Percentiles rank a stretch among this genome's conserved stretches.
Evolutionary conservation across 2,797 vertebrate species (phyloP).

Genomic region (Discoglossus pictus): DNA sequence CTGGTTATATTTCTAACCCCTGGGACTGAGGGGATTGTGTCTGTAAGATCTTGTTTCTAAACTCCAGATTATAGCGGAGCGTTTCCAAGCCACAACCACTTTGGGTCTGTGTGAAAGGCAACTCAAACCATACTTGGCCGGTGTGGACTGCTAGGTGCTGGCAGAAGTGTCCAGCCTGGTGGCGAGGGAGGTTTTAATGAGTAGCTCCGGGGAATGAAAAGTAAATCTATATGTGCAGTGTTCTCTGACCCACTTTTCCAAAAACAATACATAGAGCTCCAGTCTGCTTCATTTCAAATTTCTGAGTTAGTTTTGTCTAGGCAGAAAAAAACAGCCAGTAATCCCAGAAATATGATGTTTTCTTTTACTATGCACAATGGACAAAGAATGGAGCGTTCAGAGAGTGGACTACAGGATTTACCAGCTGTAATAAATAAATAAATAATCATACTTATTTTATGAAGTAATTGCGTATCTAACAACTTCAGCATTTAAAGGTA

Average conservation of each 20-base stretch:
- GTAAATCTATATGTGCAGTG: conserved; percentile 1
- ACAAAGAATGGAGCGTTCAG: no score
- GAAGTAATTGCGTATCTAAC: no score
- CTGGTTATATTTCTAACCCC: neutral
- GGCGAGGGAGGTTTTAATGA: neutral
- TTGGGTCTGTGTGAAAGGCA: conserved; percentile 40
- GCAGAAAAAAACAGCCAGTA: neutral
- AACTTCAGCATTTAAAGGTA: no score
- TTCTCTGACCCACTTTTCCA: conserved; percentile 8
- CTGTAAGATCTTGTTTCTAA: conserved; percentile 60
- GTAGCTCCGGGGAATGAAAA: conserved; percentile 4
- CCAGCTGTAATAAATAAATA: no score
- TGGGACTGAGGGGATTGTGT: conserved; percentile 29
- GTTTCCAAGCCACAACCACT: conserved; percentile 58
- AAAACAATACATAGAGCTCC: conserved; percentile 2
- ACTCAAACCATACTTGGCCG: neutral
- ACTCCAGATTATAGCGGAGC: conserved; percentile 61
- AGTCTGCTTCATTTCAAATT: neutral
- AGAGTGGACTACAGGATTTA: no score
- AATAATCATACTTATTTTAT: no score
- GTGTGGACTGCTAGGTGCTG: conserved; percentile 45
- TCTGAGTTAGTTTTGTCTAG: conserved; percentile 2
- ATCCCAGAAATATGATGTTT: no score
- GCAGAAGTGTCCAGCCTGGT: conserved; percentile 51
- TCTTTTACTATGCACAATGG: no score